phyloP scores from a whole-genome alignment of 64 coral and sea anemone species.

The Platygyra sinensis region DNA sequence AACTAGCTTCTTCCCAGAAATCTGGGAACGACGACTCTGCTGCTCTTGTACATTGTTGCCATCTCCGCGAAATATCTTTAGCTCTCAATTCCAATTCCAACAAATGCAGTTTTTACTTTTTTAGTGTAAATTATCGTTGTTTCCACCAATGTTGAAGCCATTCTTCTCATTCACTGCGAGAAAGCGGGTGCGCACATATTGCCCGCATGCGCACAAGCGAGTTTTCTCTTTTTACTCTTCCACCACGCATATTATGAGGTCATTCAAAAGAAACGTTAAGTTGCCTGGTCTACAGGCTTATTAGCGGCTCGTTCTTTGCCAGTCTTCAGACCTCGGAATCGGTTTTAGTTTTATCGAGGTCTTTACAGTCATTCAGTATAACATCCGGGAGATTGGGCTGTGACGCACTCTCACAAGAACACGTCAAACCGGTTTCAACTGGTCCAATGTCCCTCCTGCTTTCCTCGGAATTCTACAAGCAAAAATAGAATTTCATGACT shows the following conservation, averaged over 20 bases:
- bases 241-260: neutral
- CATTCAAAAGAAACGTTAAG: neutral
- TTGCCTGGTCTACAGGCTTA: neutral
- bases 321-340: neutral
- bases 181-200: no score
- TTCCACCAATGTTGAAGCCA: no score
- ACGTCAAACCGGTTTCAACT: constrained; percentile 21
- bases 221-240: neutral
- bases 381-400: constrained; percentile 26
- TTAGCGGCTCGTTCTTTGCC: neutral
- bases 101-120: no score
- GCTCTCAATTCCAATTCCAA: no score
- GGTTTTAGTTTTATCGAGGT: neutral
- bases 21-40: no score
- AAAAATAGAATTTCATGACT: neutral
- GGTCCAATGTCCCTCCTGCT: neutral
- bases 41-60: no score
- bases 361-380: constrained; percentile 14
- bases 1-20: no score
- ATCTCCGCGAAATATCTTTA: no score
- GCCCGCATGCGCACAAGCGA: no score
- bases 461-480: constrained; percentile 9
- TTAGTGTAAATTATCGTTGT: no score
- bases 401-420: constrained; percentile 18
- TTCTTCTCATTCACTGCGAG: no score